Evolutionary conservation across 2,113 vertebrate genomes (phyloP).

Genomic region (Elaphurus davidianus): DNA sequence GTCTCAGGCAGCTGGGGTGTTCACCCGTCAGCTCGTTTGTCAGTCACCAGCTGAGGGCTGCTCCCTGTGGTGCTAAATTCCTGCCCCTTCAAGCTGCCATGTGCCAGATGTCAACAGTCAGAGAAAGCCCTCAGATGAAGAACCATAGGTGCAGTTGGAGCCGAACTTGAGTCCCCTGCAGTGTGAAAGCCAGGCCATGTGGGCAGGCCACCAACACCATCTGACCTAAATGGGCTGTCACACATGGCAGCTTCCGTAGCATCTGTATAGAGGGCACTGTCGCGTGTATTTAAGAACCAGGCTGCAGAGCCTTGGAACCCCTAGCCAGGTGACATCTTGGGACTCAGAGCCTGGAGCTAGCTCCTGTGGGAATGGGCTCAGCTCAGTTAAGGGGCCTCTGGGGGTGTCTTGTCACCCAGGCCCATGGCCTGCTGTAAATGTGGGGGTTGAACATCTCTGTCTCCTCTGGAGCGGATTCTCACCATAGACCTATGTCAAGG

Average conservation of each 20-base stretch:
- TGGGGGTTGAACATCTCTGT: background rate
- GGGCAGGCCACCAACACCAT: background rate
- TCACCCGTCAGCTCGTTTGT: background rate
- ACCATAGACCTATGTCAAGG: background rate
- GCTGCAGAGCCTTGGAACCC: background rate
- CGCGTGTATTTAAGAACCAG: background rate
- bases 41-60: background rate
- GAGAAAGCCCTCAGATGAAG: background rate
- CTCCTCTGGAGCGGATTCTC: background rate
- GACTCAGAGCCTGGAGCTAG: background rate
- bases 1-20: background rate
- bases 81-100: background rate
- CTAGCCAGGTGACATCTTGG: background rate
- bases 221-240: background rate
- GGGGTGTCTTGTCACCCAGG: background rate
- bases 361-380: background rate
- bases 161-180: background rate
- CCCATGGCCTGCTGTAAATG: background rate
- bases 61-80: background rate
- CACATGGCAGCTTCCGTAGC: background rate
- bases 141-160: background rate
- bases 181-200: no score
- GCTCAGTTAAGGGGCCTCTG: background rate
- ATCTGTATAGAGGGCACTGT: background rate
- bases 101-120: background rate